Conservation (phyloP, 2,797 vertebrate species). For the Merluccius polli region DNA sequence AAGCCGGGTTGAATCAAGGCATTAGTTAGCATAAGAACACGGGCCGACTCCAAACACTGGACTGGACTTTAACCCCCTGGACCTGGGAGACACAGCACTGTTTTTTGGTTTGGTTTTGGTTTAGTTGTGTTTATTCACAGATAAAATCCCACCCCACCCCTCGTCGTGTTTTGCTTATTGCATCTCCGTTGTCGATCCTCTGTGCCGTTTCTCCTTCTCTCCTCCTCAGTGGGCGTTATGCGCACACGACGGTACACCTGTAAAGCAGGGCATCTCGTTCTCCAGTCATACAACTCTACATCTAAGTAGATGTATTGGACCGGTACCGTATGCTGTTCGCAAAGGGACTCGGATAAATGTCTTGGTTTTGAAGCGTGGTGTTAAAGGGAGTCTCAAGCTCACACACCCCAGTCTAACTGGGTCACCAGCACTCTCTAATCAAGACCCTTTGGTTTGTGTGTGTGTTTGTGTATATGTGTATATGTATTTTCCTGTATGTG, state of each 20-base stretch:
- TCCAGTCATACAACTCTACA: neutral
- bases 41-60: too few relatives aligned
- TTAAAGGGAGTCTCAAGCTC: neutral
- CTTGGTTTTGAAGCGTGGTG: too few relatives aligned
- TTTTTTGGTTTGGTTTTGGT: neutral
- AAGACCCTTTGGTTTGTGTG: neutral
- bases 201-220: neutral
- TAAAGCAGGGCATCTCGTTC: neutral
- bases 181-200: neutral
- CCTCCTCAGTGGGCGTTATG: neutral
- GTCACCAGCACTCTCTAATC: neutral
- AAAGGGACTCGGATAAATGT: too few relatives aligned
- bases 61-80: neutral
- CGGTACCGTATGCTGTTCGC: too few relatives aligned
- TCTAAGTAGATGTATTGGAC: too few relatives aligned
- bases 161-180: conserved; percentile 2
- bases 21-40: neutral
- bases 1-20: neutral
- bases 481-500: neutral
- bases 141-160: conserved; percentile 26
- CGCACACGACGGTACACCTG: neutral
- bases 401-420: neutral
- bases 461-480: neutral
- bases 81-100: neutral
- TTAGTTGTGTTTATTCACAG: conserved; percentile 22